These are phyloP conservation scores for Lepidurus packardi DNA, from an alignment of 1,140 invertebrate species.

Conservation along the genomic window DNA sequence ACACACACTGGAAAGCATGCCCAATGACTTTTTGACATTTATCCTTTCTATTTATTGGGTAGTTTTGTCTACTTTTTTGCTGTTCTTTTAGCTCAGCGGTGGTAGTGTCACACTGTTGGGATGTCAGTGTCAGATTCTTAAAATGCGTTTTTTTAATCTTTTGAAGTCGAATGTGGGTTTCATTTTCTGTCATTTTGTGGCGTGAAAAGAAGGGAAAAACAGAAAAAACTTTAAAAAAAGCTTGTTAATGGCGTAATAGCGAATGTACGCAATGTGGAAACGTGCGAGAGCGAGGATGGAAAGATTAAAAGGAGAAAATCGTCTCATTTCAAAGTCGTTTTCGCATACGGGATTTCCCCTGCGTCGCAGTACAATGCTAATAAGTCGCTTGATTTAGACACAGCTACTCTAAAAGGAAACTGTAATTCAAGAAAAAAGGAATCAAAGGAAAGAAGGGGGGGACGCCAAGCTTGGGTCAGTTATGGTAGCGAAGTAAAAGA, in stretches of 20 bases:
- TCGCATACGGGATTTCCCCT: too few relatives aligned
- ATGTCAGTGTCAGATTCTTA: not conserved
- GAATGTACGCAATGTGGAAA: not conserved
- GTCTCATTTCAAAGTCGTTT: too few relatives aligned
- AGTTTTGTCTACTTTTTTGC: too few relatives aligned
- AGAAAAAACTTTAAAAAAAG: not conserved
- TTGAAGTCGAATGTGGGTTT: conserved; percentile 12
- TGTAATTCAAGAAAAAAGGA: too few relatives aligned
- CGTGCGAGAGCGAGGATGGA: not conserved
- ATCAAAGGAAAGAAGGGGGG: not conserved
- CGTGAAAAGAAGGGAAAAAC: too few relatives aligned
- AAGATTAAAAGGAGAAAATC: not conserved
- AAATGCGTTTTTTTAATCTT: too few relatives aligned
- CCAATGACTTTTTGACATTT: not conserved
- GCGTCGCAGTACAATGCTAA: too few relatives aligned
- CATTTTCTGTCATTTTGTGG: too few relatives aligned
- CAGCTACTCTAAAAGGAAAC: too few relatives aligned
- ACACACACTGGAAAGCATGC: not conserved
- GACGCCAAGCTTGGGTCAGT: not conserved
- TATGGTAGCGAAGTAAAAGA: not conserved
- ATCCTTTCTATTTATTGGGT: too few relatives aligned
- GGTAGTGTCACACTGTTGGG: not conserved
- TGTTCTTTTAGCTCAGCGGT: not conserved
- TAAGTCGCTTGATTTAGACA: too few relatives aligned
- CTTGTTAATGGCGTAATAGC: not conserved